These are phyloP conservation scores for Drosophila ustulata DNA, from an alignment of 2,888 invertebrate genomes.

Conservation along the genomic window DNA sequence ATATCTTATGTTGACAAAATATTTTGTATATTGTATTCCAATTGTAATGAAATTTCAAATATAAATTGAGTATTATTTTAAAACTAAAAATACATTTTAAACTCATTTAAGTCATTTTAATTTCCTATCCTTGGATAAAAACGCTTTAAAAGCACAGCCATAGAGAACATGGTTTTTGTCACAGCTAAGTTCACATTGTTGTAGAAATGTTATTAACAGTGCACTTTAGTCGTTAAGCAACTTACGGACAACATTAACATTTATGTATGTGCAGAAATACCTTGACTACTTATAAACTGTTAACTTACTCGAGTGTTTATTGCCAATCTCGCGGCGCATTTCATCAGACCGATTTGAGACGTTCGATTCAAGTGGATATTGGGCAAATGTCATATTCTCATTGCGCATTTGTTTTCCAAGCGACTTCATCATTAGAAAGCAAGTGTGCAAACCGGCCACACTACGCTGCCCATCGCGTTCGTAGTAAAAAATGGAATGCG, in stretches of 20 bases:
- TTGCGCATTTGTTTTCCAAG: conserved; percentile 87
- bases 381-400: conserved; percentile 83
- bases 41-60: too few species aligned
- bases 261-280: background rate
- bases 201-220: conserved; percentile 40
- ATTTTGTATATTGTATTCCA: too few species aligned
- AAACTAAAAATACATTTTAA: too few species aligned
- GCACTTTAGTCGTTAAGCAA: background rate
- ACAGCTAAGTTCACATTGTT: conserved; percentile 36
- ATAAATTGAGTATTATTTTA: too few species aligned
- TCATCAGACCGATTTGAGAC: conserved; percentile 88
- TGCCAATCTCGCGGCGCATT: conserved; percentile 88
- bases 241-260: background rate
- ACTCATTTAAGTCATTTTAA: too few species aligned
- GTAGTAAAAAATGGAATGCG: conserved; percentile 90
- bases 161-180: conserved; percentile 48
- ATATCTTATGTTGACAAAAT: too few species aligned
- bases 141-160: conserved; percentile 28
- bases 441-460: conserved; percentile 90
- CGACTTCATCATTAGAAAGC: conserved; percentile 91
- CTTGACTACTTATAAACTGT: background rate
- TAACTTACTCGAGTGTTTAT: conserved; percentile 90
- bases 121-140: too few species aligned
- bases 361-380: conserved; percentile 80
- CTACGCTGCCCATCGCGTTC: conserved; percentile 89